Conservation (phyloP, 2,113 vertebrate species). For the Hydrochoerus hydrochaeris region DNA sequence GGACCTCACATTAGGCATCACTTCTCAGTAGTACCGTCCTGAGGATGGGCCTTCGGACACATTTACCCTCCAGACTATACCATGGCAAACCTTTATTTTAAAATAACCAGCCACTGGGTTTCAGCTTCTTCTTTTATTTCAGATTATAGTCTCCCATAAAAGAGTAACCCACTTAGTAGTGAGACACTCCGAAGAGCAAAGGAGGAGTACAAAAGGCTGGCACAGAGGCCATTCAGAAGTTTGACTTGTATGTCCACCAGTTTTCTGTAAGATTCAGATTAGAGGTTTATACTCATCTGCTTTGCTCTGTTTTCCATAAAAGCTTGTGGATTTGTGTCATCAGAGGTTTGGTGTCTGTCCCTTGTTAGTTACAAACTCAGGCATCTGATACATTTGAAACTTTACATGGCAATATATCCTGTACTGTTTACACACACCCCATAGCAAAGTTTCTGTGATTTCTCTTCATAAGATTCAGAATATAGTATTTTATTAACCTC, state of each 20-base stretch:
- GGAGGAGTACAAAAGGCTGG: neutral
- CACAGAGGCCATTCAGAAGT: neutral
- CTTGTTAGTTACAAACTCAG: neutral
- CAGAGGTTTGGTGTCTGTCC: neutral
- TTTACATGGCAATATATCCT: neutral
- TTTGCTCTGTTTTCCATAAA: neutral
- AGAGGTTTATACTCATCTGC: conserved; percentile 9
- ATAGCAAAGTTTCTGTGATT: neutral
- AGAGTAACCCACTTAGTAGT: neutral
- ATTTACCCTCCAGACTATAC: neutral
- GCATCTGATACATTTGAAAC: conserved; percentile 9
- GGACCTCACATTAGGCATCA: too few species aligned
- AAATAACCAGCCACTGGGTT: neutral
- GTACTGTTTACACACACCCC: neutral
- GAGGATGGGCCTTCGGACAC: neutral
- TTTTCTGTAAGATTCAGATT: neutral
- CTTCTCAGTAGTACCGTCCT: neutral
- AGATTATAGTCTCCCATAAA: neutral
- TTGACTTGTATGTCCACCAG: neutral
- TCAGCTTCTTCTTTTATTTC: conserved; percentile 10
- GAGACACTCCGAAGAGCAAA: neutral
- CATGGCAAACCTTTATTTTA: neutral
- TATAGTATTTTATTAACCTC: neutral
- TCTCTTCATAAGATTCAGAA: neutral
- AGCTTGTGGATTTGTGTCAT: neutral